Percentiles rank a stretch among this genome's conserved stretches.
phyloP scores from a whole-genome alignment of 2,797 vertebrate genomes.

The Epinephelus awoara region DNA sequence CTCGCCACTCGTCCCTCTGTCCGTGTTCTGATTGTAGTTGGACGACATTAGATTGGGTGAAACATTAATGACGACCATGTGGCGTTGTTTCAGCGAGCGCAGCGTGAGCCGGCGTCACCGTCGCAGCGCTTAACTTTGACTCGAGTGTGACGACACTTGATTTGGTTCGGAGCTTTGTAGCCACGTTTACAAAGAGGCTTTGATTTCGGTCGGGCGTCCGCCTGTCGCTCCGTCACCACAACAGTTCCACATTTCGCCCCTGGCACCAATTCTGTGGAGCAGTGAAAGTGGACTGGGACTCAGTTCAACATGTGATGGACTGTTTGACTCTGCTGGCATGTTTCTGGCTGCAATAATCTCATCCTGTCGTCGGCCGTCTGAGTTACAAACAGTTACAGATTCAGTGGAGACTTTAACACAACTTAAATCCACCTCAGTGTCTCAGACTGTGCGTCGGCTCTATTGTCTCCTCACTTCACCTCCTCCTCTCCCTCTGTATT shows the following conservation, averaged over 20 bases:
- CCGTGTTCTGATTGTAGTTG: not conserved
- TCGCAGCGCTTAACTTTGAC: not conserved
- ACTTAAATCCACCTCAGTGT: not conserved
- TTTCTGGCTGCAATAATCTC: slow-evolving; percentile 5
- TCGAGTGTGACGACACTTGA: not conserved
- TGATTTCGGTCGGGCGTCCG: slow-evolving; percentile 35
- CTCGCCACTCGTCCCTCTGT: not conserved
- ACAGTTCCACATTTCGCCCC: slow-evolving; percentile 34
- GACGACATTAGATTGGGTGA: not conserved
- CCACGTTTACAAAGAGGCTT: slow-evolving; percentile 24
- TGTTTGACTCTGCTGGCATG: slow-evolving; percentile 5
- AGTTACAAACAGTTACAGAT: not conserved
- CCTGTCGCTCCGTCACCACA: slow-evolving; percentile 16
- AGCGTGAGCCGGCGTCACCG: not conserved
- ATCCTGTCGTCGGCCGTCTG: not conserved
- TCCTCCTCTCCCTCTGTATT: slow-evolving; percentile 22
- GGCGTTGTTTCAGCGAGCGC: not conserved
- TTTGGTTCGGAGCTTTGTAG: slow-evolving; percentile 15
- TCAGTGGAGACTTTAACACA: not conserved
- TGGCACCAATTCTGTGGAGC: slow-evolving; percentile 19
- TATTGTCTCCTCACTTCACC: not conserved
- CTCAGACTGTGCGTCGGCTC: slow-evolving; percentile 2
- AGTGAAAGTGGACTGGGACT: slow-evolving; percentile 34
- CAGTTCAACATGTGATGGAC: slow-evolving; percentile 22
- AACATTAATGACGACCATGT: not conserved